Conservation (phyloP, 2,113 vertebrate genomes). For the Pampusana beccarii region DNA sequence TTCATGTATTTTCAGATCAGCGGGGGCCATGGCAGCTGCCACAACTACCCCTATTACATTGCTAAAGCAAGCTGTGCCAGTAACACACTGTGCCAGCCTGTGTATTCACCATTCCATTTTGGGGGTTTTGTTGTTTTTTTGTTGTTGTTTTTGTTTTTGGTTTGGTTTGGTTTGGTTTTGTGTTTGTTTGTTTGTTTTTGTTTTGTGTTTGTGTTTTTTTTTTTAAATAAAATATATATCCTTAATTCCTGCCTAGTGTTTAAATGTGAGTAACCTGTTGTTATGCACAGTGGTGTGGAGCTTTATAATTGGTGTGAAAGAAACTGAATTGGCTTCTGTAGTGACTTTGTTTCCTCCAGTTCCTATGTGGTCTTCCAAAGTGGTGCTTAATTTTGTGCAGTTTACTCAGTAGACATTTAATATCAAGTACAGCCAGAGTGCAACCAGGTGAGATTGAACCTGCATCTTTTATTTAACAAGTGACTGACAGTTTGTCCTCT, state of each 20-base stretch:
- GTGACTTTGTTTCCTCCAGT: background rate
- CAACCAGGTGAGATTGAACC: background rate
- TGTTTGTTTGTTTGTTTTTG: no score
- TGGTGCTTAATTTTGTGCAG: background rate
- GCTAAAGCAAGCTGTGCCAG: background rate
- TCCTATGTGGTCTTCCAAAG: background rate
- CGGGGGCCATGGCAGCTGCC: background rate
- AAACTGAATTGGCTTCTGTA: background rate
- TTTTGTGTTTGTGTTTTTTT: no score
- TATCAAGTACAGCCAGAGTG: background rate
- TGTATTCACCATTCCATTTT: background rate
- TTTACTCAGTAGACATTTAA: background rate
- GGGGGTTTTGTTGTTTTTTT: background rate
- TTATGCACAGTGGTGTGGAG: background rate
- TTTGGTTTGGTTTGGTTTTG: no score
- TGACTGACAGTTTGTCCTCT: background rate
- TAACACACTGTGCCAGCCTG: background rate
- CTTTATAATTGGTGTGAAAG: background rate
- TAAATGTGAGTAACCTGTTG: background rate
- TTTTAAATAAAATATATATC: background rate
- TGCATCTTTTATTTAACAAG: background rate
- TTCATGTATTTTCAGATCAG: background rate
- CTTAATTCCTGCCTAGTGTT: background rate
- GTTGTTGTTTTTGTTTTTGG: no score
- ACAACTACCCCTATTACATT: background rate